A percentile compares a stretch with the other conserved stretches of the same genome.
phyloP scores from a whole-genome alignment of 2,888 invertebrate genomes.

The Oxytorus armatus region DNA sequence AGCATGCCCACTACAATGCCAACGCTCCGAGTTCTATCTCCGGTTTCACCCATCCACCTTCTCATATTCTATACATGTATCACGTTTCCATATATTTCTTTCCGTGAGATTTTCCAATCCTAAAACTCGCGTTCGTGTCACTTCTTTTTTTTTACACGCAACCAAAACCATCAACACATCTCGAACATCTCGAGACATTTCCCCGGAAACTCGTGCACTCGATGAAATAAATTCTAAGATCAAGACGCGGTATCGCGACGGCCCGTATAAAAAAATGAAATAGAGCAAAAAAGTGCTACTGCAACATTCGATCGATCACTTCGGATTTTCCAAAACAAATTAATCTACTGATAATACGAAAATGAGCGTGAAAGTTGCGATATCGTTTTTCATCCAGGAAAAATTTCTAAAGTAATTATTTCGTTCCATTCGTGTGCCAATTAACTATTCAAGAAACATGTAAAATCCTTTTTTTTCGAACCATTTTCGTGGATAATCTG shows the following conservation, averaged over 20 bases:
- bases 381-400: too few species aligned
- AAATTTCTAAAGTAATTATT: too few species aligned
- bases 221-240: too few species aligned
- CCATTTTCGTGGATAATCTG: background rate
- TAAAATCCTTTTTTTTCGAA: background rate
- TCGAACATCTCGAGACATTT: too few species aligned
- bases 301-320: too few species aligned
- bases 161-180: constrained; percentile 10
- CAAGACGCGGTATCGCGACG: too few species aligned
- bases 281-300: too few species aligned
- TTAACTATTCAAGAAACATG: background rate
- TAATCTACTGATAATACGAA: background rate
- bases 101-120: constrained; percentile 14
- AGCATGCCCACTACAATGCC: constrained; percentile 65
- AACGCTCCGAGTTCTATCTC: constrained; percentile 48
- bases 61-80: constrained; percentile 18
- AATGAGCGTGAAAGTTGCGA: too few species aligned
- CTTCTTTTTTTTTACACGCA: constrained; percentile 10
- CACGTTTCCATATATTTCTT: constrained; percentile 20
- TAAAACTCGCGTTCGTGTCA: constrained; percentile 18
- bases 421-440: too few species aligned
- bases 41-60: constrained; percentile 34
- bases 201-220: too few species aligned
- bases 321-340: background rate
- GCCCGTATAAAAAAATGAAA: too few species aligned